These are phyloP conservation scores for Cephus nigrinus DNA, from an alignment of 2,888 invertebrate genomes.

Conservation along the genomic window DNA sequence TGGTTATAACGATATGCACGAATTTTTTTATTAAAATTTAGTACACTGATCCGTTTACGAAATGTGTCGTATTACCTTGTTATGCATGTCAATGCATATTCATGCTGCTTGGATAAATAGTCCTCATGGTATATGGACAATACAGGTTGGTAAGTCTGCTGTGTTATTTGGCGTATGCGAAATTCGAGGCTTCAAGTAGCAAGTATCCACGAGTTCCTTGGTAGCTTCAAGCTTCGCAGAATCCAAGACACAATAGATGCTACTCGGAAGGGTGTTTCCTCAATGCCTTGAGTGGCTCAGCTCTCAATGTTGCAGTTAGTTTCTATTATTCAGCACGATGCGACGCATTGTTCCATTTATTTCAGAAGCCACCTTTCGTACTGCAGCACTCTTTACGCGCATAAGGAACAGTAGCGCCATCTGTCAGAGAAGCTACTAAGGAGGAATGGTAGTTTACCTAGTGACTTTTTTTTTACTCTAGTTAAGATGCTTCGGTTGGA, in stretches of 20 bases:
- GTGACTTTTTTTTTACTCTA: neutral
- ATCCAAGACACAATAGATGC: constrained; percentile 21
- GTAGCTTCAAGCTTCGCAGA: constrained; percentile 31
- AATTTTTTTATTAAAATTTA: neutral
- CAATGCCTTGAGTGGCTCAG: constrained; percentile 18
- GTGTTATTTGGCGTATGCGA: constrained; percentile 37
- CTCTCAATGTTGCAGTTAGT: constrained; percentile 23
- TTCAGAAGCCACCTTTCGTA: neutral
- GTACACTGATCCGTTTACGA: neutral
- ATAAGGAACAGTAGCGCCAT: neutral
- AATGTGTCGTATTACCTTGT: neutral
- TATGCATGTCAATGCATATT: neutral
- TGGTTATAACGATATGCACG: neutral
- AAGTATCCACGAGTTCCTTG: constrained; percentile 3
- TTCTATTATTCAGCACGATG: constrained; percentile 22
- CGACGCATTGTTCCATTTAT: constrained; percentile 2
- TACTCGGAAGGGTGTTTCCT: constrained; percentile 24
- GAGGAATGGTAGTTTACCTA: neutral
- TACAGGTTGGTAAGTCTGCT: neutral
- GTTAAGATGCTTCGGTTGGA: neutral
- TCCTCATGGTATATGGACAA: neutral
- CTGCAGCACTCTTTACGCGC: neutral
- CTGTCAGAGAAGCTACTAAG: neutral
- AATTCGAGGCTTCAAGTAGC: constrained; percentile 41
- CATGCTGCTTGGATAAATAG: neutral